Base-by-base conservation (phyloP, 2,113 vertebrate genomes). In the Coptodon bakossiorum region DNA sequence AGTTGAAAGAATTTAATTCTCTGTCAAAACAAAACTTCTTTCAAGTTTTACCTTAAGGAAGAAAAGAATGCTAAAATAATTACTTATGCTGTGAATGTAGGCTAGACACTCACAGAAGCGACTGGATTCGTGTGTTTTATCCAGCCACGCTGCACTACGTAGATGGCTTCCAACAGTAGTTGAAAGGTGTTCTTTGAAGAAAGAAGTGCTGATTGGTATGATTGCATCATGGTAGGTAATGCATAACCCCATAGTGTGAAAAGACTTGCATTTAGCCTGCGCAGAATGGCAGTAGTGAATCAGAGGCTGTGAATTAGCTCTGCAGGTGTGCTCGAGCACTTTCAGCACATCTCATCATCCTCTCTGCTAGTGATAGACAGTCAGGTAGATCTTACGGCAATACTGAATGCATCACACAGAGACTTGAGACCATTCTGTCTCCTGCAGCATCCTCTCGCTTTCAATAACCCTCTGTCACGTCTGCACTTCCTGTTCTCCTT, bases 271-370 rank as follows among this genome's bases (percentile, higher is more conserved):
- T 90, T 93, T 91, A 88, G 53, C 66, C 85, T 34, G 79, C 3
- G 6, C 85, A 48, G 83, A 91, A 82, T 76, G 56, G 66, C 59
- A 80, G 80, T 48, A 78, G 85, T 83, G 86, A 93, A 94, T 94
- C 91, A 79, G 81, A 88, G 68, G 54, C 88, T 88, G 94, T 90
- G 93, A 96, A 95, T 95, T 95, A 95, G 90, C 95, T 91, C 90
- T 57, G 90, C 93, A 90, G 93, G 95, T 95, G 95, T 93, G 86
- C 93, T 63, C n/a, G 2, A 78, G 83, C 86, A 84, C 90, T 87
- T 92, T 94, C 89, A 90, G 89, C 92, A 93, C 92, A 92, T 94
- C 93, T 93, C 94, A 95, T 96, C 95, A 95, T 94, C 90, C 91
- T 94, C 94, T 11, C 94, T 88, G 91, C 87, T 9, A 91, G 92